Evolutionary conservation across 2,797 vertebrate genomes (phyloP).

Genomic region (Lates japonicus): DNA sequence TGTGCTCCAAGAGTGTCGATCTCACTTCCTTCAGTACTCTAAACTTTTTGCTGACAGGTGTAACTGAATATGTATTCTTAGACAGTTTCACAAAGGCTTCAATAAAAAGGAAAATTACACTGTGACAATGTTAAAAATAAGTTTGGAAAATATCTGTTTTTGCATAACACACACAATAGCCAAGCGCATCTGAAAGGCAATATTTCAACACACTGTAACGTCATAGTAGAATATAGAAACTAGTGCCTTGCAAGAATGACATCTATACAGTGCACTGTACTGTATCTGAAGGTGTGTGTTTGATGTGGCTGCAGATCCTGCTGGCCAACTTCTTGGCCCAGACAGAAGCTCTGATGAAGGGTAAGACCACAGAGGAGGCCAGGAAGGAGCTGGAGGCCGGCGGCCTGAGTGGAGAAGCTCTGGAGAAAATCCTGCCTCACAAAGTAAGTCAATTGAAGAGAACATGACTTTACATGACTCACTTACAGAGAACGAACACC

Average conservation of each 20-base stretch:
- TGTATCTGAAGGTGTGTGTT: constrained; percentile 20
- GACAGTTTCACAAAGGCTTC: neutral
- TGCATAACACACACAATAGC: neutral
- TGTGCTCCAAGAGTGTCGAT: neutral
- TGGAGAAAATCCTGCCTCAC: constrained; percentile 95
- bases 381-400: constrained; percentile 91
- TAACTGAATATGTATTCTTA: neutral
- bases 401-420: constrained; percentile 87
- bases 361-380: constrained; percentile 94
- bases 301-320: constrained; percentile 88
- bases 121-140: neutral
- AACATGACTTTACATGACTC: neutral
- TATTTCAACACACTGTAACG: neutral
- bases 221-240: neutral
- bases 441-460: constrained; percentile 86
- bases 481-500: neutral
- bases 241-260: neutral
- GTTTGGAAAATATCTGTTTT: neutral
- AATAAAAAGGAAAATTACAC: neutral
- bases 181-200: neutral
- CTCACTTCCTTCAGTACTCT: neutral
- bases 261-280: neutral
- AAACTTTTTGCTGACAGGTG: neutral
- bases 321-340: constrained; percentile 97
- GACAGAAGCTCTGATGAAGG: constrained; percentile 97